Evolutionary conservation across 2,113 vertebrate genomes (phyloP).

Genomic region (Myanophis thanlyinensis): DNA sequence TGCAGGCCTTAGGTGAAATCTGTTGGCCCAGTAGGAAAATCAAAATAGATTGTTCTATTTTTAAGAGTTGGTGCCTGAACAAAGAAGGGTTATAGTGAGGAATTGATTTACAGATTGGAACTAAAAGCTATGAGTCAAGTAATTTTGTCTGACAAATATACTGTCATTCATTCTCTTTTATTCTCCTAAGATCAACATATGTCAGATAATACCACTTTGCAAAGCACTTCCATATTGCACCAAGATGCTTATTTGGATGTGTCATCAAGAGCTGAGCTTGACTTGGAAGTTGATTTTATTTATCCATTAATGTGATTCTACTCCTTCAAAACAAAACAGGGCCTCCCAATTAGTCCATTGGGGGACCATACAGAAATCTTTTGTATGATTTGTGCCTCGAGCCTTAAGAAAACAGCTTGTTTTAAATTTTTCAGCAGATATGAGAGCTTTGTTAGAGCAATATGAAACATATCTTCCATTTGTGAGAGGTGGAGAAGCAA

Average conservation of each 20-base stretch:
- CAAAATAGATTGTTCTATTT: neutral
- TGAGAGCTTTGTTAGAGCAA: neutral
- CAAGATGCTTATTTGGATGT: neutral
- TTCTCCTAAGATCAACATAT: neutral
- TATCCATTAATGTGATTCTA: slow-evolving; percentile 8
- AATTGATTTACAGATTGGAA: slow-evolving; percentile 37
- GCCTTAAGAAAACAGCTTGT: slow-evolving; percentile 2
- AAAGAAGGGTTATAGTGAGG: slow-evolving; percentile 43
- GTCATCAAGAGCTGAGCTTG: neutral
- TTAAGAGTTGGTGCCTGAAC: neutral
- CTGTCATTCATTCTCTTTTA: neutral
- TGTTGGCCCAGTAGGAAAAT: neutral
- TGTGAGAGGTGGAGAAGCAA: neutral
- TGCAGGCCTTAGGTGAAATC: too few relatives aligned
- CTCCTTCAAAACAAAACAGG: neutral
- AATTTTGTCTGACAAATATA: neutral
- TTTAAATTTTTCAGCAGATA: neutral
- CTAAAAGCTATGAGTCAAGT: slow-evolving; percentile 9
- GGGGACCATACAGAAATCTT: neutral
- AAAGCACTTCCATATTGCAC: neutral
- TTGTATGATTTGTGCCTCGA: neutral
- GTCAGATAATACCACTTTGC: neutral
- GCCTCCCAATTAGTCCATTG: neutral
- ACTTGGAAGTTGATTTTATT: neutral
- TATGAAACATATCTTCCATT: neutral